phyloP scores from a whole-genome alignment of 2,113 vertebrate species.

The Oncorhynchus keta region DNA sequence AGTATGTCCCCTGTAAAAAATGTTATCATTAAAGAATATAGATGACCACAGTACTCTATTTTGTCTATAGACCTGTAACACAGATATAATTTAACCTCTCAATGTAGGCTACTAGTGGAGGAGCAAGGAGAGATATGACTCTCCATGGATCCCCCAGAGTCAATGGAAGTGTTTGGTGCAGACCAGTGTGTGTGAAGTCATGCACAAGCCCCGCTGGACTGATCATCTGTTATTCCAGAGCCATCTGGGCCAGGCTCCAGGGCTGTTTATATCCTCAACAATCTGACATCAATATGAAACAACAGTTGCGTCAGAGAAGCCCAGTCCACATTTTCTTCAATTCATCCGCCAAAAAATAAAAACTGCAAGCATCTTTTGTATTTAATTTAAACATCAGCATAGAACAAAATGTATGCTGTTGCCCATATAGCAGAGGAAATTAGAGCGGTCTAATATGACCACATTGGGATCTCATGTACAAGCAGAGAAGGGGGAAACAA shows the following conservation, averaged over 20 bases:
- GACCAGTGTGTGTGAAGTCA: conserved; percentile 54
- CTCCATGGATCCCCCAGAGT: conserved; percentile 25
- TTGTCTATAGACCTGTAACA: neutral
- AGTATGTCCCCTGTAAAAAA: neutral
- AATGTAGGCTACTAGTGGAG: neutral
- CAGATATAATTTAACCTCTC: neutral
- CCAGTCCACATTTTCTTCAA: conserved; percentile 40
- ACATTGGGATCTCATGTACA: neutral
- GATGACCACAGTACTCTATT: neutral
- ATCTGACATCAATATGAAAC: conserved; percentile 52
- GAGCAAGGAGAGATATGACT: neutral
- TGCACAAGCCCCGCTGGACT: conserved; percentile 63
- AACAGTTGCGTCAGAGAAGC: conserved; percentile 42
- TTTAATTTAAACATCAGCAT: neutral
- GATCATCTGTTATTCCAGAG: conserved; percentile 68
- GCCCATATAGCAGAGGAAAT: neutral
- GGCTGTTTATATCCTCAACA: conserved; percentile 62
- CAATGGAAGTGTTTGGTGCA: conserved; percentile 30
- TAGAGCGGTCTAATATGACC: neutral
- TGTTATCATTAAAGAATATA: neutral
- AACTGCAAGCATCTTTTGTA: neutral
- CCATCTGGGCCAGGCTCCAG: conserved; percentile 61
- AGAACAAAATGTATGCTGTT: neutral
- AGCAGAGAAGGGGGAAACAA: conserved; percentile 27
- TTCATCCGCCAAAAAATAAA: conserved; percentile 12